Percentiles rank a stretch among this genome's conserved stretches.
phyloP scores from a whole-genome alignment of 2,113 vertebrate species.

The Manacus vitellinus region DNA sequence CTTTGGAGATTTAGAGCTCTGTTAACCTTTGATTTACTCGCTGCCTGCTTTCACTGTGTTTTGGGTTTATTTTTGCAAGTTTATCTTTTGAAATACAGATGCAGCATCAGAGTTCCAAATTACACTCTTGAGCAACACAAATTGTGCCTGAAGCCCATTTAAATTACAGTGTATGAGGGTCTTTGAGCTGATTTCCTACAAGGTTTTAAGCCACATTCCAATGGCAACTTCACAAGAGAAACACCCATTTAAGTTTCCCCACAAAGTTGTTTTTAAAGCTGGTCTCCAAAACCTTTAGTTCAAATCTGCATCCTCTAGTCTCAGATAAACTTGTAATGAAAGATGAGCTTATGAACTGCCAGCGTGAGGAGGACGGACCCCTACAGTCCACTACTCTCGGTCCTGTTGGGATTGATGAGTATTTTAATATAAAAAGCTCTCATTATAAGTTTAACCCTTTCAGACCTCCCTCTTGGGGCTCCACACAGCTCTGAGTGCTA shows the following conservation, averaged over 20 bases:
- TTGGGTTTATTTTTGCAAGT: slow-evolving; percentile 17
- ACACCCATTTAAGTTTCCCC: not conserved
- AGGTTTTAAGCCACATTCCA: slow-evolving; percentile 16
- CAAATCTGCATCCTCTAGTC: not conserved
- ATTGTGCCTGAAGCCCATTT: not conserved
- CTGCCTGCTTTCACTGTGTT: not conserved
- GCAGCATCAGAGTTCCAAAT: not conserved
- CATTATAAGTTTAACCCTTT: not conserved
- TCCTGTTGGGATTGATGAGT: not conserved
- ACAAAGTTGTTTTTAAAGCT: not conserved
- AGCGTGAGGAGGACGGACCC: not conserved
- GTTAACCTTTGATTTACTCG: slow-evolving; percentile 9
- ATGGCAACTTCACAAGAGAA: not conserved
- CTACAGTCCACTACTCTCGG: rapidly evolving
- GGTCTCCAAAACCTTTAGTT: not conserved
- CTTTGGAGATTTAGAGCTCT: slow-evolving; percentile 5
- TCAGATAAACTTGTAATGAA: not conserved
- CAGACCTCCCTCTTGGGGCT: not conserved
- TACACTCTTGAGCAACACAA: not conserved
- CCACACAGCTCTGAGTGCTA: rapidly evolving
- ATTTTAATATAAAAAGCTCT: not conserved
- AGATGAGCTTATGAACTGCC: not conserved
- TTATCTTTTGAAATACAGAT: slow-evolving; percentile 29
- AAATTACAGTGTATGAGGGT: not conserved
- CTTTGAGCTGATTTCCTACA: slow-evolving; percentile 17